Evolutionary conservation across 1,140 invertebrate genomes (phyloP), one percentile per base, ranked within the genome.

Genomic region (Drosophila parvula): DNA sequence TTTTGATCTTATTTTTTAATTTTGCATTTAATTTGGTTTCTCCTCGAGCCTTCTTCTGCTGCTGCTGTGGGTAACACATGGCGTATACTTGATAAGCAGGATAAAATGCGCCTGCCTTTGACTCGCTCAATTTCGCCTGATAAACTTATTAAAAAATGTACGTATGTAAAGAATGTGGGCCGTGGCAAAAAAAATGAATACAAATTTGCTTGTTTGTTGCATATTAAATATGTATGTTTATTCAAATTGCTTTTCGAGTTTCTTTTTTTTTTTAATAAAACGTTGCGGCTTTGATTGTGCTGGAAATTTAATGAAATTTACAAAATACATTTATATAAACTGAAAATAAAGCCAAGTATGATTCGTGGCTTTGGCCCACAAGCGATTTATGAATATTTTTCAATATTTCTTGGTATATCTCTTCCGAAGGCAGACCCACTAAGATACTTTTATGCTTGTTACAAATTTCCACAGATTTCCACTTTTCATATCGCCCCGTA

Each of bases 1-100:
- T 88, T 88, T 88, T 88, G 84, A 88, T 88, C 84, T 80, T 74
- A 57, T 63, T 89, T 88, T 88, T 86, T 86, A 86, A 86, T 86
- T 86, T 86, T 38, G 47, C 64, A 89, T 78, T 75, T 86, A 74
- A 84, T 86, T 67, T 85, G 70, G 68, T 79, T 83, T 73, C 64
- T 45, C 22, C 16, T 56, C 51, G 61, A 11, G 43, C 51, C 47
- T 55, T 55, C 34, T 38, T 57, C 12, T 58, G 48, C 18, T 61
- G 51, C 43, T 47, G 58, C 32, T 47, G 58, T 27, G 44, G 60
- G 74, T 63, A 83, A 83, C 82, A 86, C 83, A 83, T 83, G 84
- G 73, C 79, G 83, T 88, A 89, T 83, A 74, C 84, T 78, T 71
- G 68, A 80, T 80, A 83, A 68, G 71, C 22, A 22, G 1, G 64